A percentile compares a stretch with the other conserved stretches of the same genome.
Evolutionary conservation across 2,888 invertebrate genomes (phyloP).

Genomic region (Apantesis nais): DNA sequence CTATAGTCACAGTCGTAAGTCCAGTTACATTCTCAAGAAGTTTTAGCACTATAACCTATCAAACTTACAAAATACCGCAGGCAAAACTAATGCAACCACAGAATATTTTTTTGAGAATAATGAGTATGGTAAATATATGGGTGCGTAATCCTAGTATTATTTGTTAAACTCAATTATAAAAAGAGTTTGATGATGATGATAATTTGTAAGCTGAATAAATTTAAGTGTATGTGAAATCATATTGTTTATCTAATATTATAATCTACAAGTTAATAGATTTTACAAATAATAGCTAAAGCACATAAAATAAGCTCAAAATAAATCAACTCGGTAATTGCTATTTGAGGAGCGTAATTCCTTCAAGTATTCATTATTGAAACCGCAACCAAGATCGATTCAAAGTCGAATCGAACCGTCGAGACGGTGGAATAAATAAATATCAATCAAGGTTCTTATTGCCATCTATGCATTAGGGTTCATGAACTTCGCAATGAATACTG

Average conservation of each 20-base stretch:
- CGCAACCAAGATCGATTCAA: not conserved
- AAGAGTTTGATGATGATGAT: not conserved
- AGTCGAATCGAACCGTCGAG: not conserved
- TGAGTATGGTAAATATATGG: too few relatives aligned
- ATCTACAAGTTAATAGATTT: not conserved
- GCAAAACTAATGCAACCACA: too few relatives aligned
- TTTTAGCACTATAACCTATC: too few relatives aligned
- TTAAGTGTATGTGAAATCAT: not conserved
- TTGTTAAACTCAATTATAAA: too few relatives aligned
- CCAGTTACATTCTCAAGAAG: too few relatives aligned
- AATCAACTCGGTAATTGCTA: not conserved
- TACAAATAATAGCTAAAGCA: not conserved
- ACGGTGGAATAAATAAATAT: slow-evolving; percentile 1
- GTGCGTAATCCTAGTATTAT: too few relatives aligned
- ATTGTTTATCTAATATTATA: not conserved
- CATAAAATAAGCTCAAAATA: not conserved
- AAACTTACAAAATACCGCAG: too few relatives aligned
- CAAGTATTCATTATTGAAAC: not conserved
- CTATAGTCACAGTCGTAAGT: too few relatives aligned
- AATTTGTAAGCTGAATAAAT: not conserved
- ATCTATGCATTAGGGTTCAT: not conserved
- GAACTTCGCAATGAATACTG: not conserved
- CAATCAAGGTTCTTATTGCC: not conserved
- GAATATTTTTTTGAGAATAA: too few relatives aligned
- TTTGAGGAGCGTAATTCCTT: not conserved